Evolutionary conservation across 2,797 vertebrate species (phyloP).

Genomic region (Oreonectes daqikongensis): DNA sequence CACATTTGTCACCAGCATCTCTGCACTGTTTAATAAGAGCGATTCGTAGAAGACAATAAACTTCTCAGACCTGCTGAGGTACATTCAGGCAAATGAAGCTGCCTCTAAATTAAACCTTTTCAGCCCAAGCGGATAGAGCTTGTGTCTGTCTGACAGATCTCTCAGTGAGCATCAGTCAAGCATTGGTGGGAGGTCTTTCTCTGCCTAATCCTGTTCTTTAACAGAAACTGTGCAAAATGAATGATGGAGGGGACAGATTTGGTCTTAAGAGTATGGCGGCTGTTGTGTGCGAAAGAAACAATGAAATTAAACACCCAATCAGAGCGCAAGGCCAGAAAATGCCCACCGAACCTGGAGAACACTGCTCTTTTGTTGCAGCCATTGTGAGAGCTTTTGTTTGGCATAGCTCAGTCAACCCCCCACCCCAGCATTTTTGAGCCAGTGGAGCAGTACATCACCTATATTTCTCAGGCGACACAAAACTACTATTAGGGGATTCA

Average conservation of each 20-base stretch:
- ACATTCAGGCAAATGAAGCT: conserved; percentile 53
- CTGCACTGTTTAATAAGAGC: conserved; percentile 22
- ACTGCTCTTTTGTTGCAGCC: conserved; percentile 54
- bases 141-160: conserved; percentile 47
- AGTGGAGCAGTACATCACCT: conserved; percentile 42
- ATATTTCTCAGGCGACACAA: conserved; percentile 15
- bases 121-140: conserved; percentile 52
- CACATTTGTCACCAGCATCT: conserved; percentile 17
- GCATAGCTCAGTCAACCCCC: conserved; percentile 17
- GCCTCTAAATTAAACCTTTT: conserved; percentile 63
- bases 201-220: conserved; percentile 48
- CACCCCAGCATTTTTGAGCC: conserved; percentile 37
- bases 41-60: conserved; percentile 42
- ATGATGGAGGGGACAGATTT: not conserved
- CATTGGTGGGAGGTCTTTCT: conserved; percentile 49
- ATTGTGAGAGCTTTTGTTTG: conserved; percentile 51
- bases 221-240: not conserved
- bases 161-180: conserved; percentile 40
- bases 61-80: conserved; percentile 51
- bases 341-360: conserved; percentile 50
- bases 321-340: conserved; percentile 3
- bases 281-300: conserved; percentile 52
- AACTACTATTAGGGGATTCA: conserved; percentile 14
- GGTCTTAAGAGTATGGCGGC: conserved; percentile 44
- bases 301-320: conserved; percentile 54